These are phyloP conservation scores for Ailuropoda melanoleuca DNA, from an alignment of 2,113 vertebrate genomes.

Conservation along the genomic window DNA sequence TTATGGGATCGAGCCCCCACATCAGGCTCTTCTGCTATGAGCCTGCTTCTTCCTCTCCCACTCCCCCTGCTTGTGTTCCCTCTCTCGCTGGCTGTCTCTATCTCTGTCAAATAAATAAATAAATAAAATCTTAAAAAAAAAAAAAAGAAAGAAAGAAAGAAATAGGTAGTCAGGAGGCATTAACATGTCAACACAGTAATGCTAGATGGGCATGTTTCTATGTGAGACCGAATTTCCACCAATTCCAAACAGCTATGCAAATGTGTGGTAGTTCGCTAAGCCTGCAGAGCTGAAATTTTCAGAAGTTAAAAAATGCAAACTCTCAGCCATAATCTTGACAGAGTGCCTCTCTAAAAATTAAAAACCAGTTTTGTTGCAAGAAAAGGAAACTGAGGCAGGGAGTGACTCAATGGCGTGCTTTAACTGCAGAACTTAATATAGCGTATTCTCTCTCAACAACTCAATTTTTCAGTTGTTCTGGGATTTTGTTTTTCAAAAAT, in stretches of 20 bases:
- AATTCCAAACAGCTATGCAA: neutral
- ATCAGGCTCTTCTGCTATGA: too few species aligned
- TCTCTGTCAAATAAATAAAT: too few species aligned
- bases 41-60: too few species aligned
- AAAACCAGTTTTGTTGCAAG: neutral
- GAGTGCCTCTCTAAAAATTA: neutral
- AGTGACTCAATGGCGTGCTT: neutral
- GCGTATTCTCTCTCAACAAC: neutral
- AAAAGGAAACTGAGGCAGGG: neutral
- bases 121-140: too few species aligned
- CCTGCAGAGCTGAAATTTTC: neutral
- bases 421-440: neutral
- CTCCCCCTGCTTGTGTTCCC: too few species aligned
- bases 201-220: neutral
- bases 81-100: too few species aligned
- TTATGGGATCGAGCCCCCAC: too few species aligned
- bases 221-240: neutral
- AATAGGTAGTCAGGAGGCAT: neutral
- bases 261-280: neutral
- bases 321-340: neutral
- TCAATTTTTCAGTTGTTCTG: neutral
- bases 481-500: neutral
- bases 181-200: constrained; percentile 20
- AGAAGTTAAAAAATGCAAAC: neutral
- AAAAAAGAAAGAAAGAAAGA: too few species aligned